A percentile compares a stretch with the other conserved stretches of the same genome.
Conservation (phyloP, 2,797 vertebrate genomes). For the Siniperca scherzeri region DNA sequence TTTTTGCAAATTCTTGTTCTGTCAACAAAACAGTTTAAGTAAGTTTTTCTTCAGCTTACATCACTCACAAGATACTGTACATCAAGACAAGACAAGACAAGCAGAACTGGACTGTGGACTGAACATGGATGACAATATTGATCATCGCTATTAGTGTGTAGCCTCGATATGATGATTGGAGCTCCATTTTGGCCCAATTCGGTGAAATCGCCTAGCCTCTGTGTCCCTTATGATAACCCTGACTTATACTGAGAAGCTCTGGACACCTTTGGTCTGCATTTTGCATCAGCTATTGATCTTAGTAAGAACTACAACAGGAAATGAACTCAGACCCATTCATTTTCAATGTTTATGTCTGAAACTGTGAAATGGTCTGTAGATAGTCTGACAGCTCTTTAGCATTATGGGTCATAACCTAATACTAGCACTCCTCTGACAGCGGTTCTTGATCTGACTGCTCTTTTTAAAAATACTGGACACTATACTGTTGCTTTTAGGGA, state of each 20-base stretch:
- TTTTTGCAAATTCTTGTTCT: constrained; percentile 95
- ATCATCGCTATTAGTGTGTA: background rate
- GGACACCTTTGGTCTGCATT: background rate
- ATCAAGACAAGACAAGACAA: background rate
- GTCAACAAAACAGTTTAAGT: constrained; percentile 36
- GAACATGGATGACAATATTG: constrained; percentile 1
- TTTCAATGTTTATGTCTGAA: constrained; percentile 4
- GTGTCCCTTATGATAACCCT: background rate
- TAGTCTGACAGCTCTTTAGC: background rate
- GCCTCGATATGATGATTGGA: background rate
- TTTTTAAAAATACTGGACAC: constrained; percentile 7
- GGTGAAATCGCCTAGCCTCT: background rate
- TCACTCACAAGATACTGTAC: background rate
- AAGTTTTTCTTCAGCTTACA: background rate
- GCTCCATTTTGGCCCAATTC: background rate
- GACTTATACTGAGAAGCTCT: background rate
- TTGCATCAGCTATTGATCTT: background rate
- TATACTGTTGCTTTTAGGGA: background rate
- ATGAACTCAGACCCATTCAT: background rate
- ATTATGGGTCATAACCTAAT: background rate
- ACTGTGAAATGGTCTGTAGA: background rate
- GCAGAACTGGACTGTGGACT: background rate
- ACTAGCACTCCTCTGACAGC: background rate
- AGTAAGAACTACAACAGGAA: constrained; percentile 9
- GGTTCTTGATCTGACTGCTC: background rate